Evolutionary conservation across 2,113 vertebrate species (phyloP), one percentile per base, ranked within the genome.

Genomic region (Pygoscelis adeliae): DNA sequence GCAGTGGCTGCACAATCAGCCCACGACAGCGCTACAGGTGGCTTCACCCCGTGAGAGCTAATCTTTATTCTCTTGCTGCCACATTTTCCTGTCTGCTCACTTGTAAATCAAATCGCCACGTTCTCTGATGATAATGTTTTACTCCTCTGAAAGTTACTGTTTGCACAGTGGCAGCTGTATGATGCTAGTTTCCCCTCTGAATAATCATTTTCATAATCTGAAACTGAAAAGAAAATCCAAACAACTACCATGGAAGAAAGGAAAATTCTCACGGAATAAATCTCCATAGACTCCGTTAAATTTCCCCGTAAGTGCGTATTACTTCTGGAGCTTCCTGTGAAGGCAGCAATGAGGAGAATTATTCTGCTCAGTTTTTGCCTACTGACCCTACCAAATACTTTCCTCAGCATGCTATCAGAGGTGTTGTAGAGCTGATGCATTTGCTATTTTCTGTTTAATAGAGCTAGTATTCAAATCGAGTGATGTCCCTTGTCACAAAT

Each of bases 201-300:
- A 91, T 91, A 93, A 95, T 77, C n/a, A 46, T 89, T 89, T 93
- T 61, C 58, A 52, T 73, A 78, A 89, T 67, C 65, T 95, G 78
- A 81, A 87, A 40, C 44, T 65, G 46, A 61, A 91, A 93, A 82
- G 83, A 83, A 88, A 93, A 81, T 23, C 42, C 63, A 56, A 94
- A 74, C 77, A 77, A 19, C 40, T 74, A 71, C 58, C 46, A 25
- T 34, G 66, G 52, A 94, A 88, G 78, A 93, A 81, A 86, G 59
- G 58, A 87, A 92, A 56, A 83, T 71, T 78, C 71, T 77, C 74
- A 59, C 2, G 5, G 80, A 83, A 83, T 90, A 90, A 62, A 53
- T 77, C 74, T 55, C 62, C 66, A 47, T 13, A 46, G 50, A 32
- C 26, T 63, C 55, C 49, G 53, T 79, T 86, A 79, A 80, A 76